These are phyloP conservation scores for Yasuhikotakia modesta DNA, from an alignment of 2,797 vertebrate genomes.

Conservation along the genomic window DNA sequence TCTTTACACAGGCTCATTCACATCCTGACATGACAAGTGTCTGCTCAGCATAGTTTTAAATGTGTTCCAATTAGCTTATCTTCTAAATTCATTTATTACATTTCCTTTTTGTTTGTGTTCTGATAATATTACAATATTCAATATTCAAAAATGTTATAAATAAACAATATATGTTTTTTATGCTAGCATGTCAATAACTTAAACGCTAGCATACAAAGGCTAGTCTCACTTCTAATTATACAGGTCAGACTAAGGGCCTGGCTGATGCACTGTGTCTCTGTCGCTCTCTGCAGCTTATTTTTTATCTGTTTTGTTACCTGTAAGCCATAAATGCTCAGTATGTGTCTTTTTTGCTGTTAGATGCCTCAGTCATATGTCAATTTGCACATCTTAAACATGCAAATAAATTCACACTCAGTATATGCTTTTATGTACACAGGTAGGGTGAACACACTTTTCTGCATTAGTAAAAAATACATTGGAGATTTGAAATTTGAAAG, in stretches of 20 bases:
- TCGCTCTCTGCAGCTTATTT: slow-evolving; percentile 47
- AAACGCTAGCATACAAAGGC: no score
- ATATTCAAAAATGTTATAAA: no score
- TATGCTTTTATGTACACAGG: background rate
- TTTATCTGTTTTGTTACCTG: slow-evolving; percentile 61
- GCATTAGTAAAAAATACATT: background rate
- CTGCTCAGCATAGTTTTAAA: slow-evolving; percentile 5
- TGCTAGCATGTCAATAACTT: no score
- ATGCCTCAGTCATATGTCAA: no score
- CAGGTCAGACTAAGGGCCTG: no score
- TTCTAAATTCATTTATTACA: background rate
- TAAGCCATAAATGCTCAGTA: slow-evolving; percentile 58
- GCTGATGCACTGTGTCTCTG: background rate
- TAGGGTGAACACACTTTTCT: background rate
- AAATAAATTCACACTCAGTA: background rate
- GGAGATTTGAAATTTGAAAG: no score
- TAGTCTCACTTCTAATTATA: no score
- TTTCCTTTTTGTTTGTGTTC: slow-evolving; percentile 1
- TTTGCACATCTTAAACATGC: slow-evolving; percentile 6
- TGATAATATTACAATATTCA: background rate
- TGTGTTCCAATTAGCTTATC: slow-evolving; percentile 28
- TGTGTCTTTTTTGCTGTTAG: slow-evolving; percentile 38
- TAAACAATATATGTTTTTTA: no score
- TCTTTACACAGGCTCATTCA: background rate
- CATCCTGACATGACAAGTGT: background rate